Evolutionary conservation across 2,113 vertebrate species (phyloP), one percentile per base, ranked within the genome.

Genomic region (Tetrao urogallus): DNA sequence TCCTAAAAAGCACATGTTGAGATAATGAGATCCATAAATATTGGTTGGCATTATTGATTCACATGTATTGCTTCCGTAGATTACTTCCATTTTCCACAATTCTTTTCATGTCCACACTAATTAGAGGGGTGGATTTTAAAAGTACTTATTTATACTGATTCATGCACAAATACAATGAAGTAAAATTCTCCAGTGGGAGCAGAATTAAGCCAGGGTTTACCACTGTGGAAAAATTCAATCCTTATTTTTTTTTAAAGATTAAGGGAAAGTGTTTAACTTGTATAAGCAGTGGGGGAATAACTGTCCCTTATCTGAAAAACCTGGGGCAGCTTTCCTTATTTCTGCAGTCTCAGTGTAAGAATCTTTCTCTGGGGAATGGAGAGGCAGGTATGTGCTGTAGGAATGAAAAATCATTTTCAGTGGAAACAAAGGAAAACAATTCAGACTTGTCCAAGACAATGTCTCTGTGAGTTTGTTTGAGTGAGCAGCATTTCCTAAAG

Each of bases 1-100:
- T 91, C 90, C 91, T 93, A 90, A 97, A 93, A 97, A 92, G 90
- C 89, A 92, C 82, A 85, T 73, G 79, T 95, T 94, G 93, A 93
- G 92, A 91, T 97, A 96, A 96, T 95, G 96, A 96, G 94, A 78
- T 93, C 93, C 89, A 96, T 97, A 96, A 96, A 97, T 97, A 96
- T 47, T 64, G 42, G 86, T 86, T 96, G 94, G 76, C 81, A 50
- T 91, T 96, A 97, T 95, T 96, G 95, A 97, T 96, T 95, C 91
- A 54, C 65, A 6, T 80, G 60, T 82, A 91, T 93, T 97, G 86
- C 90, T 96, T 95, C 86, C 24, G 15, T 89, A 79, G 86, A 94
- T 96, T 82, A 77, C 81, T 91, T 95, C 85, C 70, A 89, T 90
- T 96, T 96, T 72, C 92, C 83, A 84, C 84, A 84, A 89, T 94